Evolutionary conservation across 37 sponge, comb jelly and placozoan species (phyloP).

Genomic region (Tethya wilhelma): DNA sequence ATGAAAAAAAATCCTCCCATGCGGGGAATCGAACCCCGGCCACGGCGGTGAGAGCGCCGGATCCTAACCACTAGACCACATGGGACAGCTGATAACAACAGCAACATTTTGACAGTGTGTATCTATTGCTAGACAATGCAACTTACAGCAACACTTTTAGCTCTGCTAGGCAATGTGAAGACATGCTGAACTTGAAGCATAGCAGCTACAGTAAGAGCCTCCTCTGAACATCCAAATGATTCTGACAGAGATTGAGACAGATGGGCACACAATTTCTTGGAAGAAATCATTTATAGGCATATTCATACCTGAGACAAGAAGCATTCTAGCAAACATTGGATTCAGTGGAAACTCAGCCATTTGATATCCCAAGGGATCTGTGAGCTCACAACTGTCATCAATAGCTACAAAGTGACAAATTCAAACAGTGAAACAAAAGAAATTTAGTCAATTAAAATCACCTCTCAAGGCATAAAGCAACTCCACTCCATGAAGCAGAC

Average conservation of each 20-base stretch:
- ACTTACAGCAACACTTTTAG: slow-evolving; percentile 74
- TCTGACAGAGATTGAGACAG: neutral
- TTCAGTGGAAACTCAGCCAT: slow-evolving; percentile 95
- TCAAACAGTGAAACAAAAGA: neutral
- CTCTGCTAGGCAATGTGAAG: slow-evolving; percentile 67
- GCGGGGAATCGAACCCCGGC: slow-evolving; percentile 76
- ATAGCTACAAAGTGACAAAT: slow-evolving; percentile 57
- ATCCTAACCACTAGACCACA: slow-evolving; percentile 3
- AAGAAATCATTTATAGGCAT: neutral
- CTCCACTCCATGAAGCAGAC: slow-evolving; percentile 78
- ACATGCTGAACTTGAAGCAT: slow-evolving; percentile 92
- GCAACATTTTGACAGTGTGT: neutral
- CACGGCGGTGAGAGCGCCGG: slow-evolving; percentile 67
- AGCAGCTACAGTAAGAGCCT: slow-evolving; percentile 83
- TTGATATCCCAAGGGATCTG: slow-evolving; percentile 73
- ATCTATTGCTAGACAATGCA: too few species aligned
- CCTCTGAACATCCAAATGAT: slow-evolving; percentile 94
- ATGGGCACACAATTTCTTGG: neutral
- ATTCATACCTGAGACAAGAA: slow-evolving; percentile 86
- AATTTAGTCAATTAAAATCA: slow-evolving; percentile 5
- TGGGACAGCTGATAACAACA: neutral
- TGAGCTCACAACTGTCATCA: slow-evolving; percentile 69
- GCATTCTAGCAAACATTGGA: slow-evolving; percentile 94
- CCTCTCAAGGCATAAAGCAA: slow-evolving; percentile 91
- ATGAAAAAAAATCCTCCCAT: slow-evolving; percentile 53